Evolutionary conservation across 2,888 invertebrate species (phyloP).

Genomic region (Aphodius sticticus): DNA sequence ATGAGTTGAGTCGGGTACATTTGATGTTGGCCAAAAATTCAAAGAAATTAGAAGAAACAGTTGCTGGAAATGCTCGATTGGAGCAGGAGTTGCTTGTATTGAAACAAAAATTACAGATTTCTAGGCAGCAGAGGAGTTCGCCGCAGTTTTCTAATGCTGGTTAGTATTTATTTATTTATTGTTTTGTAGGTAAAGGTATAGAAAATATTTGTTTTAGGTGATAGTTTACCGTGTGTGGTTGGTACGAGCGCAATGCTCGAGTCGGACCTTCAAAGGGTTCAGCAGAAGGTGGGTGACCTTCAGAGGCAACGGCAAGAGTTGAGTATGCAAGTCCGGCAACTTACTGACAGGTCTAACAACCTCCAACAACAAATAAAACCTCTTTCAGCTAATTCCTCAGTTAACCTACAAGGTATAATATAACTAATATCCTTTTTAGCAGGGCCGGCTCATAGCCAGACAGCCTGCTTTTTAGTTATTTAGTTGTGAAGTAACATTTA

Average conservation of each 20-base stretch:
- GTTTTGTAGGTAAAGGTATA: neutral
- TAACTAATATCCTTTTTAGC: conserved; percentile 29
- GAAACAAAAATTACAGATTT: conserved; percentile 82
- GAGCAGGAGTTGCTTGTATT: conserved; percentile 88
- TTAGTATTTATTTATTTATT: conserved; percentile 37
- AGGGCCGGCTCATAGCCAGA: no score
- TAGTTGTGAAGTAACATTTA: neutral
- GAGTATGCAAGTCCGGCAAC: conserved; percentile 83
- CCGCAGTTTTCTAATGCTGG: conserved; percentile 58
- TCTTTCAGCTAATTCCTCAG: conserved; percentile 41
- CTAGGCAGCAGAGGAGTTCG: conserved; percentile 65
- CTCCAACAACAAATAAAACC: conserved; percentile 67
- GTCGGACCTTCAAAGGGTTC: conserved; percentile 84
- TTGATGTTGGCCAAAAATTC: conserved; percentile 90
- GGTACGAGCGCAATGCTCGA: conserved; percentile 74
- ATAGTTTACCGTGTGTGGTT: conserved; percentile 61
- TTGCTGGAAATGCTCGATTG: conserved; percentile 86
- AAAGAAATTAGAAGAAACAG: conserved; percentile 92
- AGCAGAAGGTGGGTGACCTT: conserved; percentile 84
- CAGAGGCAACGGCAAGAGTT: conserved; percentile 86
- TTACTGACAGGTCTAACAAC: conserved; percentile 82
- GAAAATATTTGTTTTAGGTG: conserved; percentile 50
- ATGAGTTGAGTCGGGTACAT: conserved; percentile 84
- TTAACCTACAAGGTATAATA: conserved; percentile 40
- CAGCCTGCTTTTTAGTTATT: neutral